Conservation (phyloP, 2,113 vertebrate genomes). For the Tenrec ecaudatus region DNA sequence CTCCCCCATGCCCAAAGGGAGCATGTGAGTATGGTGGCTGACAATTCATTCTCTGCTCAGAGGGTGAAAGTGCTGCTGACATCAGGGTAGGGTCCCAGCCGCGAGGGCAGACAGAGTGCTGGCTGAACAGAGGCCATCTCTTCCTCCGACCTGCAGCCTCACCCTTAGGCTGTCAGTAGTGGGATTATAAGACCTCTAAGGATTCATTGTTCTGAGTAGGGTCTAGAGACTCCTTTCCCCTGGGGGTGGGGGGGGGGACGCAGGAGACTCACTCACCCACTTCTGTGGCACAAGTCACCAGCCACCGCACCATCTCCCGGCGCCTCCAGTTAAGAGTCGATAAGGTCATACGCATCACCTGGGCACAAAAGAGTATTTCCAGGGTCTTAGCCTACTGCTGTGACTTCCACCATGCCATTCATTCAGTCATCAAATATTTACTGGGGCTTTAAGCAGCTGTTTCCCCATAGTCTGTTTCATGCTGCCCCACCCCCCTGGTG, state of each 20-base stretch:
- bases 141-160: conserved; percentile 27
- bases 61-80: conserved; percentile 42
- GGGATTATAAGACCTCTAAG: conserved; percentile 26
- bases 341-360: conserved; percentile 99
- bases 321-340: conserved; percentile 99
- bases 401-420: neutral
- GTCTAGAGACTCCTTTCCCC: conserved; percentile 21
- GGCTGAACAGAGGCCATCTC: conserved; percentile 48
- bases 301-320: conserved; percentile 99
- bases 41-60: conserved; percentile 49
- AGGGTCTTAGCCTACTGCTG: neutral
- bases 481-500: neutral
- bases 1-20: neutral
- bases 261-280: conserved; percentile 94
- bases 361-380: conserved; percentile 55
- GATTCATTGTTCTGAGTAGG: neutral
- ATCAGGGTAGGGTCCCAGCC: conserved; percentile 37
- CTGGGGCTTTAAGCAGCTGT: conserved; percentile 23
- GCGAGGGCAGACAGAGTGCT: conserved; percentile 23
- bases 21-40: neutral
- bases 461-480: conserved; percentile 31
- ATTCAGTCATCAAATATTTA: conserved; percentile 42
- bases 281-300: conserved; percentile 99
- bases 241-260: conserved; percentile 15
- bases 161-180: conserved; percentile 41